phyloP scores from a whole-genome alignment of 2,113 vertebrate species.

The Phylloscopus trochilus region DNA sequence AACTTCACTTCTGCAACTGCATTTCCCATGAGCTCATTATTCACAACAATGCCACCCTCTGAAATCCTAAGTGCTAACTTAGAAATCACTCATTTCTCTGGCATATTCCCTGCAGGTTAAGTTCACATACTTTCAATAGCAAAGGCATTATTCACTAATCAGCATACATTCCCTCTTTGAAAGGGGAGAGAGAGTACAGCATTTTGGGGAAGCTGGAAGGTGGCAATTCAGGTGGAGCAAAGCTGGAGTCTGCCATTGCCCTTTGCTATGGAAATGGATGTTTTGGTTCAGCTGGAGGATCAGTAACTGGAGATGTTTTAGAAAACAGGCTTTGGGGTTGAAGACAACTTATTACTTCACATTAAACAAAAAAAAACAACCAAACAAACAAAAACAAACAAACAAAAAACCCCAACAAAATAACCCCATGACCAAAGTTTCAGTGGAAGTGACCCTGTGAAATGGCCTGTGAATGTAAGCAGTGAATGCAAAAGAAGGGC shows the following conservation, averaged over 20 bases:
- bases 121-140: background rate
- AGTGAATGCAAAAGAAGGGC: background rate
- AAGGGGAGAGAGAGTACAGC: background rate
- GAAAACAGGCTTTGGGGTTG: background rate
- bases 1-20: background rate
- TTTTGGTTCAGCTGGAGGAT: background rate
- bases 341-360: background rate
- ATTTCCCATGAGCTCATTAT: background rate
- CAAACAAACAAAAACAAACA: background rate
- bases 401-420: background rate
- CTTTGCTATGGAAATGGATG: background rate
- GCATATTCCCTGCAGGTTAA: background rate
- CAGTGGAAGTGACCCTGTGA: background rate
- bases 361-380: background rate
- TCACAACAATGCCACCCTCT: background rate
- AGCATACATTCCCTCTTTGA: background rate
- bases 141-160: background rate
- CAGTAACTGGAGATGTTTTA: background rate
- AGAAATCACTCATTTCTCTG: background rate
- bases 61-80: background rate
- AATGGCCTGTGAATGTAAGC: background rate
- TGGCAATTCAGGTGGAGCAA: background rate
- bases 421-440: background rate
- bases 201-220: background rate
- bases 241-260: background rate